Evolutionary conservation across 2,797 vertebrate genomes (phyloP).

Genomic region (Lagorchestes hirsutus): DNA sequence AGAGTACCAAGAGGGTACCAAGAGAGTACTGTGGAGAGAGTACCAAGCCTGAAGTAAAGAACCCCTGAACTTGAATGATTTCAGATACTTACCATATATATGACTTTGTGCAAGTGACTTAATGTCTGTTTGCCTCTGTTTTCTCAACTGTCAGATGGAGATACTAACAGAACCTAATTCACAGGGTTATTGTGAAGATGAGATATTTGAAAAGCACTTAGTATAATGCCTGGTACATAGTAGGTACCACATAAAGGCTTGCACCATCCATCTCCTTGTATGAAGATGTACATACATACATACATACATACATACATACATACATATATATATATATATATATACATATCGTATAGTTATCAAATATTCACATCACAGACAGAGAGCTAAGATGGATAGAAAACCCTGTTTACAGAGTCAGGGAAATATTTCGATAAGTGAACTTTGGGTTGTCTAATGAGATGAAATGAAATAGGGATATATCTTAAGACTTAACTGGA

Average conservation of each 20-base stretch:
- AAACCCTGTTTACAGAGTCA: not conserved
- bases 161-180: not conserved
- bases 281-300: no score
- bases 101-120: not conserved
- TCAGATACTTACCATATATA: not conserved
- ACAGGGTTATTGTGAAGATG: not conserved
- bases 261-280: no score
- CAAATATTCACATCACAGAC: not conserved
- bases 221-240: not conserved
- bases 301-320: no score
- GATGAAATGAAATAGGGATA: not conserved
- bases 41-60: not conserved
- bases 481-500: not conserved
- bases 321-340: no score
- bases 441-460: not conserved
- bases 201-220: not conserved
- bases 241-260: not conserved
- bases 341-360: no score
- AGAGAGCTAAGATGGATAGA: not conserved
- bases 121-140: not conserved
- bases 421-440: not conserved
- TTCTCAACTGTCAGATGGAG: not conserved
- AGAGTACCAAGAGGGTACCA: not conserved
- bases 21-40: not conserved
- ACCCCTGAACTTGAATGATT: not conserved